Evolutionary conservation across 2,797 vertebrate species (phyloP).

Genomic region (Hydrolagus colliei): DNA sequence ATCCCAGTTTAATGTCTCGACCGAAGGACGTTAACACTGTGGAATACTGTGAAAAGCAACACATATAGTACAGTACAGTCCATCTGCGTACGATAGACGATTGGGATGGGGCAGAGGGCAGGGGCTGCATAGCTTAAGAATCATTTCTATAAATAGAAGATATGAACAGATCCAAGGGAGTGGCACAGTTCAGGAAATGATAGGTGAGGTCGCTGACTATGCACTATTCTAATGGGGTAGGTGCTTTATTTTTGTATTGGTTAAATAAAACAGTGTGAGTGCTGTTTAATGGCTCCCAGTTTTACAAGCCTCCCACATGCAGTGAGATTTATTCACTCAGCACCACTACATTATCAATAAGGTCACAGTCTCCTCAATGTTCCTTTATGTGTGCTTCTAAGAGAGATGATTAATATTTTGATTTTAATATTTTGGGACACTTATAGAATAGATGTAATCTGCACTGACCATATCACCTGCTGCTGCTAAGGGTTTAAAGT

Average conservation of each 20-base stretch:
- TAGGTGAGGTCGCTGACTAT: neutral
- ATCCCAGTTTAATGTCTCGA: too few species aligned
- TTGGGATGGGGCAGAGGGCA: too few species aligned
- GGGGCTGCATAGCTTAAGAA: neutral
- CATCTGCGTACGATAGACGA: too few species aligned
- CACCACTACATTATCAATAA: neutral
- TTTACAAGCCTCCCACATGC: neutral
- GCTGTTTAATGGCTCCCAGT: neutral
- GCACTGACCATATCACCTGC: too few species aligned
- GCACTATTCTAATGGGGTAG: neutral
- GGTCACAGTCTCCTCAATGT: neutral
- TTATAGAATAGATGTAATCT: neutral
- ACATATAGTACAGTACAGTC: too few species aligned
- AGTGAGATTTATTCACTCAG: slow-evolving; percentile 2
- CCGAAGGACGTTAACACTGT: too few species aligned
- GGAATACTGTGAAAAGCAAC: too few species aligned
- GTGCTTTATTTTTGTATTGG: neutral
- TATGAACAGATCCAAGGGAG: neutral
- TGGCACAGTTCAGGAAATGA: neutral
- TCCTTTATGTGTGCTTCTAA: neutral
- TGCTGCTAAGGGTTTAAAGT: neutral
- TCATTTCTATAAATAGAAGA: neutral
- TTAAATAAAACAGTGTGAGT: neutral
- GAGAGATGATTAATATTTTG: neutral
- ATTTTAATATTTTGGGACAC: neutral